Percentiles rank a stretch among this genome's conserved stretches.
phyloP scores from a whole-genome alignment of 2,113 vertebrate genomes.

The Clupea harengus region DNA sequence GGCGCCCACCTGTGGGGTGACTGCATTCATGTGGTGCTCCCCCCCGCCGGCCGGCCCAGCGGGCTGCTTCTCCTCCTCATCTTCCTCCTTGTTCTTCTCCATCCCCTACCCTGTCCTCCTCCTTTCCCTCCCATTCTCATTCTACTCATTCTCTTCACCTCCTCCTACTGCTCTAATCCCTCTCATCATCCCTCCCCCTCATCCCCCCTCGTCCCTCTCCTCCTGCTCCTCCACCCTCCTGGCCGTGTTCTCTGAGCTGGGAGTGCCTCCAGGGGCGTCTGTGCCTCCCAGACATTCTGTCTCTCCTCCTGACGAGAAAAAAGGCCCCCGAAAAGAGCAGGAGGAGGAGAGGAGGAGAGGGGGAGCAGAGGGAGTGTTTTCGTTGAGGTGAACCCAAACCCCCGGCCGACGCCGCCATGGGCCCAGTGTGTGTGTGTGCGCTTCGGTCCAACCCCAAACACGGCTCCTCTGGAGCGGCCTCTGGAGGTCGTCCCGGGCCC shows the following conservation, averaged over 20 bases:
- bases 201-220: neutral
- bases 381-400: neutral
- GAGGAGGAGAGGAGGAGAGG: neutral
- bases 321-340: neutral
- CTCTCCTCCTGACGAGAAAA: neutral
- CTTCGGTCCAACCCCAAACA: neutral
- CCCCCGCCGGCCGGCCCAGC: neutral
- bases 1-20: too few species aligned
- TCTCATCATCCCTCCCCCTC: neutral
- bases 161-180: neutral
- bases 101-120: neutral
- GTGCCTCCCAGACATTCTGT: constrained; percentile 48
- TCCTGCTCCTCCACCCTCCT: constrained; percentile 14
- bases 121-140: constrained; percentile 38
- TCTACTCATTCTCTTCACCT: constrained; percentile 39
- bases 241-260: constrained; percentile 42
- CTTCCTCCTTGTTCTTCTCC: neutral
- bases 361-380: neutral
- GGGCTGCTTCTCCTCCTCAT: neutral
- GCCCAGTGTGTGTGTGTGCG: neutral
- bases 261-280: constrained; percentile 53
- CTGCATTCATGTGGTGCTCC: too few species aligned
- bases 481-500: neutral
- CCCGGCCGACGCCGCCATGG: neutral
- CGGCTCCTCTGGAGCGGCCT: neutral